phyloP scores from a whole-genome alignment of 2,888 invertebrate species.

The Exocentrus adspersus region DNA sequence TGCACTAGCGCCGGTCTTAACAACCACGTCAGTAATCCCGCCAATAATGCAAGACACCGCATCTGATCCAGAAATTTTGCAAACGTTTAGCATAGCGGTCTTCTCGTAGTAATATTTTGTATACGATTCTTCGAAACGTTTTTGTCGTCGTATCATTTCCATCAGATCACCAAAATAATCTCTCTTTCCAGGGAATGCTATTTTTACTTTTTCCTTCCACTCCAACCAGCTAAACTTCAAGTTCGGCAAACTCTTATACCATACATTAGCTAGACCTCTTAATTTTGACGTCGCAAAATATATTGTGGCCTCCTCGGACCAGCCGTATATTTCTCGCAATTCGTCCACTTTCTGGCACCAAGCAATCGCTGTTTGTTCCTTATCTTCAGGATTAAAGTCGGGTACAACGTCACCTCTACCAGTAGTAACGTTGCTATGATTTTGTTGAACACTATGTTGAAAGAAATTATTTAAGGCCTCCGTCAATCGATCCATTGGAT shows the following conservation, averaged over 20 bases:
- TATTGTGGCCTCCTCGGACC: slow-evolving; percentile 37
- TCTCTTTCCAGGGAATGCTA: slow-evolving; percentile 24
- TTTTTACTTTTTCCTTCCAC: slow-evolving; percentile 32
- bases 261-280: slow-evolving; percentile 34
- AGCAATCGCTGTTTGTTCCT: not conserved
- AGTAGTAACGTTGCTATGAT: no score
- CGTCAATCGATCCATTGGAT: not conserved
- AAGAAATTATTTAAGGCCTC: not conserved
- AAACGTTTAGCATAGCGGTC: slow-evolving; percentile 36
- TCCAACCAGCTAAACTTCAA: slow-evolving; percentile 31
- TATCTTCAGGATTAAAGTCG: slow-evolving; percentile 14
- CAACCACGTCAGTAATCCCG: not conserved
- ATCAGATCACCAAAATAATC: slow-evolving; percentile 23
- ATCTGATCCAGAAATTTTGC: slow-evolving; percentile 35
- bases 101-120: slow-evolving; percentile 28
- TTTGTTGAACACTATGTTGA: no score
- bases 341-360: slow-evolving; percentile 38
- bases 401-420: slow-evolving; percentile 31
- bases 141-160: slow-evolving; percentile 27
- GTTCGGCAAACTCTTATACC: slow-evolving; percentile 37
- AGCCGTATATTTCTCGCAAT: slow-evolving; percentile 25
- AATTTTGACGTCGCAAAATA: slow-evolving; percentile 24
- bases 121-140: no score
- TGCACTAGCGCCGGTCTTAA: not conserved
- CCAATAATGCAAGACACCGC: slow-evolving; percentile 43